Evolutionary conservation across 2,113 vertebrate genomes (phyloP).

Genomic region (Sinocyclocheilus rhinocerous): DNA sequence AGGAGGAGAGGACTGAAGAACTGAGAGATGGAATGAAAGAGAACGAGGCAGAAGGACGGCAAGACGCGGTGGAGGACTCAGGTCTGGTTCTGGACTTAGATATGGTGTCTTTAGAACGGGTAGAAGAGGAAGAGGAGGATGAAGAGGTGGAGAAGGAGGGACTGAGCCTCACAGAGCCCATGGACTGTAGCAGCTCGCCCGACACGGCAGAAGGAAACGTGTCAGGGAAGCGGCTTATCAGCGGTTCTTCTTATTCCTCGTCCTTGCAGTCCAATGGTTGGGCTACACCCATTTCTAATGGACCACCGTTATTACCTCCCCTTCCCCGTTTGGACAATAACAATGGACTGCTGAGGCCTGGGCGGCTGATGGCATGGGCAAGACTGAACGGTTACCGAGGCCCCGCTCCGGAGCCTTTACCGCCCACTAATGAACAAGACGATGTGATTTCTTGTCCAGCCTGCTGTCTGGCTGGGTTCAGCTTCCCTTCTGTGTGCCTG

Average conservation of each 20-base stretch:
- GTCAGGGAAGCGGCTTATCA: slow-evolving; percentile 45
- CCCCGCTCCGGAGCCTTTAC: slow-evolving; percentile 60
- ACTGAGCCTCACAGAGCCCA: slow-evolving; percentile 67
- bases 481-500: slow-evolving; percentile 84
- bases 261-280: slow-evolving; percentile 71
- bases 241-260: slow-evolving; percentile 59
- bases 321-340: slow-evolving; percentile 77
- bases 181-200: slow-evolving; percentile 80
- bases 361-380: slow-evolving; percentile 77
- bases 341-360: slow-evolving; percentile 76
- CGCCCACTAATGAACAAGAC: slow-evolving; percentile 78
- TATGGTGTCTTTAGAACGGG: slow-evolving; percentile 70
- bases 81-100: slow-evolving; percentile 67
- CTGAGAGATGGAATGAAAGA: slow-evolving; percentile 5
- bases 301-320: slow-evolving; percentile 70
- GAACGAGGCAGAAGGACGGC: background rate
- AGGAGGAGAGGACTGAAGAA: background rate
- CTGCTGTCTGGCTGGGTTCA: slow-evolving; percentile 86
- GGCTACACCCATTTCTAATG: slow-evolving; percentile 67
- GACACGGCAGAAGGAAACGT: slow-evolving; percentile 65
- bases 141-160: slow-evolving; percentile 57
- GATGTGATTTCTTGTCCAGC: slow-evolving; percentile 86
- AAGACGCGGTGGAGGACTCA: slow-evolving; percentile 44
- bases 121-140: slow-evolving; percentile 61
- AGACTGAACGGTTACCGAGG: slow-evolving; percentile 63